Percentiles rank a stretch among this genome's conserved stretches.
Evolutionary conservation across 2,113 vertebrate species (phyloP).

Genomic region (Mandrillus leucophaeus): DNA sequence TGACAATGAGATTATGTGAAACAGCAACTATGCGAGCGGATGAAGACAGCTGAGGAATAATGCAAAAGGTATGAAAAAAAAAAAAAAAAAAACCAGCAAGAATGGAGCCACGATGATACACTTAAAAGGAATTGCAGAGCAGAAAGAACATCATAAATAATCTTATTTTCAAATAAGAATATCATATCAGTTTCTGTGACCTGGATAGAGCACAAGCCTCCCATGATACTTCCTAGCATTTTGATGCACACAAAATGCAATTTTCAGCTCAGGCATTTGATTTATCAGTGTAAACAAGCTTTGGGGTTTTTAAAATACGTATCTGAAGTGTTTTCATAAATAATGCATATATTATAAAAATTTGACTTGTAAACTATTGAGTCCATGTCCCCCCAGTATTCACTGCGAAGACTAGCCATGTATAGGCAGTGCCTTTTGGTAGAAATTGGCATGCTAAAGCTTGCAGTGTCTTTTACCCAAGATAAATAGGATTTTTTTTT

Average conservation of each 20-base stretch:
- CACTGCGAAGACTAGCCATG: not conserved
- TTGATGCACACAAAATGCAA: slow-evolving; percentile 54
- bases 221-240: not conserved
- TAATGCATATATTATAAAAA: slow-evolving; percentile 27
- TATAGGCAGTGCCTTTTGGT: not conserved
- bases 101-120: slow-evolving; percentile 7
- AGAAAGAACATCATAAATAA: slow-evolving; percentile 71
- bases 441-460: not conserved
- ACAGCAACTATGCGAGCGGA: slow-evolving; percentile 47
- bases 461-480: slow-evolving; percentile 16
- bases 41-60: slow-evolving; percentile 67
- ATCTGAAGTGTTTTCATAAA: slow-evolving; percentile 51
- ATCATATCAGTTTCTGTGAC: slow-evolving; percentile 55
- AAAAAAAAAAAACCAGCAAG: not conserved
- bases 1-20: slow-evolving; percentile 50
- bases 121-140: slow-evolving; percentile 68
- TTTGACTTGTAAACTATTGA: slow-evolving; percentile 42
- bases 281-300: slow-evolving; percentile 52
- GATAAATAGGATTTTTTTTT: slow-evolving; percentile 33
- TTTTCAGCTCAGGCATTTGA: not conserved
- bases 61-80: slow-evolving; percentile 13
- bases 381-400: not conserved
- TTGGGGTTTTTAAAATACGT: slow-evolving; percentile 51
- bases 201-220: slow-evolving; percentile 58
- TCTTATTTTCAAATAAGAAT: slow-evolving; percentile 70